Conservation (phyloP, 2,888 invertebrate genomes). For the Lepetodrilus schrolli region DNA sequence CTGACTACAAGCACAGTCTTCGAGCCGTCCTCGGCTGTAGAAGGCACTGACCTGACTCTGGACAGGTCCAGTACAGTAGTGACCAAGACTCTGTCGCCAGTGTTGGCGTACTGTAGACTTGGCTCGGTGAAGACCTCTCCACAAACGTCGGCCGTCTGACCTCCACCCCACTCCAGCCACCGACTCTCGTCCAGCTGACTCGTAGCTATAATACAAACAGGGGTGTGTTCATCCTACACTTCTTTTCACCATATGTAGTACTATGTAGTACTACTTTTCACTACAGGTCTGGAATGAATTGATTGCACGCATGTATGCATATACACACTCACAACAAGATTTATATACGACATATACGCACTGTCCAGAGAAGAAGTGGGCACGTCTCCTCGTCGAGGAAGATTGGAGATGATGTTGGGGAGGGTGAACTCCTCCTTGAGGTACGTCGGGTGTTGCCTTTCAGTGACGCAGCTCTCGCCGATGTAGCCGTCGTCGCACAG, state of each 20-base stretch:
- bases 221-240: background rate
- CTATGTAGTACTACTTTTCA: no score
- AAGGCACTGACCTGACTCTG: constrained; percentile 69
- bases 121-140: constrained; percentile 70
- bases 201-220: no score
- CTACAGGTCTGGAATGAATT: no score
- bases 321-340: no score
- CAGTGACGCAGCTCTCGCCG: constrained; percentile 62
- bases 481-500: constrained; percentile 71
- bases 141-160: constrained; percentile 61
- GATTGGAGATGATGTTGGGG: constrained; percentile 37
- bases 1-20: no score
- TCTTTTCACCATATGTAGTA: background rate
- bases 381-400: background rate
- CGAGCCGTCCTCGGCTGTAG: no score
- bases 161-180: constrained; percentile 69
- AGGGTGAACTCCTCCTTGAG: constrained; percentile 72
- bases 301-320: no score
- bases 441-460: constrained; percentile 56
- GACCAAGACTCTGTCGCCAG: constrained; percentile 71
- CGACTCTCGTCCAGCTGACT: constrained; percentile 53
- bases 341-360: no score
- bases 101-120: constrained; percentile 67
- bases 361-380: no score
- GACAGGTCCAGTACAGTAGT: constrained; percentile 71